Evolutionary conservation across 2,888 invertebrate species (phyloP), one percentile per base, ranked within the genome.

Genomic region (Sthenelais limicola): DNA sequence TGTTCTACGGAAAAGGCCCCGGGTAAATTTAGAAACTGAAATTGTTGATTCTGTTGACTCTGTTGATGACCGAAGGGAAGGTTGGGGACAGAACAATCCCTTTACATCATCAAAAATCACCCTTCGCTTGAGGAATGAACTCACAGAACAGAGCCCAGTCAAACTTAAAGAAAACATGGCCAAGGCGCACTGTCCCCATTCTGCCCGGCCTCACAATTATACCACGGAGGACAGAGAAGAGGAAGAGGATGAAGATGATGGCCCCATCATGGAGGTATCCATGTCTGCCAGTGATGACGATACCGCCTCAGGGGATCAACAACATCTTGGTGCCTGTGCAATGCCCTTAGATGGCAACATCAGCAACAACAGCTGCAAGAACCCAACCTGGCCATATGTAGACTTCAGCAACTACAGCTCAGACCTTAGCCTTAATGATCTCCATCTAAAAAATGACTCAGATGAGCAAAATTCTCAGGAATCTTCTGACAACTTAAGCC

Each of bases 181-280:
- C n/a, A n/a, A n/a, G n/a, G n/a, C n/a, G n/a, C n/a, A n/a, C n/a
- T n/a, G n/a, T n/a, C n/a, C n/a, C n/a, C n/a, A n/a, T n/a, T n/a
- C n/a, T n/a, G n/a, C n/a, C n/a, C n/a, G n/a, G n/a, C n/a, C n/a
- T n/a, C n/a, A n/a, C n/a, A n/a, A n/a, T n/a, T n/a, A n/a, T n/a
- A n/a, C n/a, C n/a, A n/a, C 3, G 62, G 24, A n/a, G 35, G 62
- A 38, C 1, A 43, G 62, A 5, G 38, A 5, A 24, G 56, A 32
- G 30, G 33, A 12, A n/a, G 56, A 56, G 30, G 56, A n/a, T 2
- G 56, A 56, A n/a, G 56, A 56, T 30, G 56, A 56, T n/a, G 56
- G 43, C 15, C 43, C 43, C 12, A 12, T 43, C 12, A 43, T 43
- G 43, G 43, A 43, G 43, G 43, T 15, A 12, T 43, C 12, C 43